Evolutionary conservation across 2,888 invertebrate species (phyloP).

Genomic region (Hyppa rectilinea): DNA sequence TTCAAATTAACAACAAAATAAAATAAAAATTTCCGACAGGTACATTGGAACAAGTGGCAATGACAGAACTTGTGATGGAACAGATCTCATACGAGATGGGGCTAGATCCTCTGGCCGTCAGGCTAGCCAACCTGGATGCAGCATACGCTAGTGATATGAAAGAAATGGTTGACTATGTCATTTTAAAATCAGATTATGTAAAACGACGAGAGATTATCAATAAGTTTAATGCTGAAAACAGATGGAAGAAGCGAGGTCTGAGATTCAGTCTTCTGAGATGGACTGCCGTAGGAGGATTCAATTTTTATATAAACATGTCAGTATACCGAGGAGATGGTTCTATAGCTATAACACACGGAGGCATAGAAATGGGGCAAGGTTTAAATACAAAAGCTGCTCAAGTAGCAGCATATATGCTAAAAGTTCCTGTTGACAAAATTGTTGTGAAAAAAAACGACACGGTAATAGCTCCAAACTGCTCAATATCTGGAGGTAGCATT

Average conservation of each 20-base stretch:
- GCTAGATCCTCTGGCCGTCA: constrained; percentile 89
- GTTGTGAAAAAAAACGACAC: constrained; percentile 49
- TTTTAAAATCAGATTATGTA: constrained; percentile 76
- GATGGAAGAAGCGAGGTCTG: constrained; percentile 93
- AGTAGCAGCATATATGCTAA: constrained; percentile 76
- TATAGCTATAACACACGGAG: constrained; percentile 92
- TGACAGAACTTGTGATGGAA: constrained; percentile 90
- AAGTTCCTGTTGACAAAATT: constrained; percentile 42
- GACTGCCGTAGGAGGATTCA: constrained; percentile 89
- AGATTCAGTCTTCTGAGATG: constrained; percentile 84
- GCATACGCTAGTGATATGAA: constrained; percentile 72
- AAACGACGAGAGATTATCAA: constrained; percentile 81
- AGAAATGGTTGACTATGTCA: constrained; percentile 37
- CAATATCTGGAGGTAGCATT: constrained; percentile 52
- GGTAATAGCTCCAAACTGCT: constrained; percentile 48
- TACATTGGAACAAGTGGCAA: constrained; percentile 52
- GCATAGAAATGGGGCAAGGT: constrained; percentile 94
- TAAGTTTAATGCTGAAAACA: constrained; percentile 90
- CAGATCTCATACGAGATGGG: constrained; percentile 88
- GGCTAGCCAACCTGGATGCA: constrained; percentile 74
- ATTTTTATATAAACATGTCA: constrained; percentile 86
- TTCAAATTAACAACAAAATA: not conserved
- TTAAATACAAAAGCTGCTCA: constrained; percentile 94
- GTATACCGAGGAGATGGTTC: constrained; percentile 92
- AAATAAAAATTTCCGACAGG: constrained; percentile 16